Evolutionary conservation across 2,797 vertebrate species (phyloP), one percentile per base, ranked within the genome.

Genomic region (Poecilia picta): DNA sequence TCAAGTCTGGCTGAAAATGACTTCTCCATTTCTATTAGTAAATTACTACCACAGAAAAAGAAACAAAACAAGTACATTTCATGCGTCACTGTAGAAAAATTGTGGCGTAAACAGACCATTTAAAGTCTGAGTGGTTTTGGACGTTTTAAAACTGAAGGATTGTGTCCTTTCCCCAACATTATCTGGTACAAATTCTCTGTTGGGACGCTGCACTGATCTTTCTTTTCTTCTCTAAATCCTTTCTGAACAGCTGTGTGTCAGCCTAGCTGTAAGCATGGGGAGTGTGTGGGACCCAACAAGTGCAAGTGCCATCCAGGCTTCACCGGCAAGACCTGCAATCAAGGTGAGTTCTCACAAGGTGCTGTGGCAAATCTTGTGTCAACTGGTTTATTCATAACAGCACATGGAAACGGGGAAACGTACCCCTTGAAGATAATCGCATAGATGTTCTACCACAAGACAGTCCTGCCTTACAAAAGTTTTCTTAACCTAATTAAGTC

Each of bases 271-370:
- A 99, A 99, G 86, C 96, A 99, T 0, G 98, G 98, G 8, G 97
- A 99, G 85, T 99, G 98, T 23, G 73, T 99, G 66, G 98, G 98
- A 88, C 97, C 98, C 46, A 97, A 98, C 93, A 99, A 98, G 92
- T 99, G 98, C 96, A 99, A 97, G 93, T 99, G 98, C 85, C 96
- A 97, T 59, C 94, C 97, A 0, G 98, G 98, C 82, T 99, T 97
- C 92, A 96, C 97, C 0, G 98, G 98, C 81, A 99, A 99, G 95
- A 98, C 97, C 87, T 99, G 98, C 95, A 99, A 96, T 89, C 98
- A 99, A 97, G 98, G 98, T 99, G 96, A 95, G 96, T 66, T 55
- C 49, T 76, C 18, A 15, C 6, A 79, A 46, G 31, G 68, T 75
- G 8, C 36, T 8, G 0, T 47, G 57, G 39, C 73, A 41, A 80